Base-by-base conservation (phyloP, 2,797 vertebrate species). In the Ciconia nigra region DNA sequence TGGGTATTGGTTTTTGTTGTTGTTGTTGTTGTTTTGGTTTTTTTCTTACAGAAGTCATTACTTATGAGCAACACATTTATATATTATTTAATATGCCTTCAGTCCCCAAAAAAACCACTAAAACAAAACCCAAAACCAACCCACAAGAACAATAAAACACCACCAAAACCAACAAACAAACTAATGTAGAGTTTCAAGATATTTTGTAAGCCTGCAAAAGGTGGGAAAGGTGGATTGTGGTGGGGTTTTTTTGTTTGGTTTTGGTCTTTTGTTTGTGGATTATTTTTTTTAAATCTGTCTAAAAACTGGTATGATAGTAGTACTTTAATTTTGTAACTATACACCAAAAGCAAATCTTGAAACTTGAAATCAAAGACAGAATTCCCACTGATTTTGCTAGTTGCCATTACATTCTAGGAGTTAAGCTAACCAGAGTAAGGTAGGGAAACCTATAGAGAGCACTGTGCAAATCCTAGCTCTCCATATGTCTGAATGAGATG, bases 181-280 rank as follows among this genome's bases (percentile, higher is more conserved):
- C 44, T n/a, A 26, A 47, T 7, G 28, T 0, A 28, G 25, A 41
- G 5, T 41, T 76, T 65, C 1, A 10, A 49, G 12, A 4, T 33
- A 26, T 39, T 71, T 58, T 89, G 9, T 31, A 73, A 77, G 15
- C 28, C 22, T 51, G 21, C 16, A 61, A 58, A 71, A 84, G 8
- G 5, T 62, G 19, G 7, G 29, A 42, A 67, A 73, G 26, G 5
- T 54, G 9, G 13, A 51, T 42, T 55, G 15, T 44, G 35, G 19
- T 29, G 10, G 4, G 0, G 1, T 0, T 15, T 41, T 25, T 47
- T 47, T n/a, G 2, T 22, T 41, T n/a, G 9, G 7, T 57, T 79
- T 21, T 29, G 15, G 51, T 33, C 19, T 19, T 21, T 13, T 33
- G 11, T 19, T 76, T 19, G 25, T 19, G 20, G n/a, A 33, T 12